phyloP scores from a whole-genome alignment of 1,140 invertebrate species.

The Drosophila neocordata region DNA sequence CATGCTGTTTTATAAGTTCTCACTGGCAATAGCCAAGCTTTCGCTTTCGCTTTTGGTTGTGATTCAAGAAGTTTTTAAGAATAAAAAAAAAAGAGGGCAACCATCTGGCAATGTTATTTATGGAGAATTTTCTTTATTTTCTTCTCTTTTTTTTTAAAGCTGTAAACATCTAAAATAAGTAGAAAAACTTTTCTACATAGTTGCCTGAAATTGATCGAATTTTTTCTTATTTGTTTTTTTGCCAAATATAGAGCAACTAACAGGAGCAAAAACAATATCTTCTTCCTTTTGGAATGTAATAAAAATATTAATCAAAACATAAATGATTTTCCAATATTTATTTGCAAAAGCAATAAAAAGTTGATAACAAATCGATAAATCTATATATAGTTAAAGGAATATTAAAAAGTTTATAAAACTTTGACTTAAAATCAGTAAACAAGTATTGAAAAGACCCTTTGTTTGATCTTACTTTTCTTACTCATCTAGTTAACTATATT shows the following conservation, averaged over 20 bases:
- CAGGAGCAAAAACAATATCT: no score
- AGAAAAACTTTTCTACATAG: constrained; percentile 1
- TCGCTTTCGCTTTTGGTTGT: not conserved
- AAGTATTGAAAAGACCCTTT: no score
- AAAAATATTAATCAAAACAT: constrained; percentile 2
- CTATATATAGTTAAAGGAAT: no score
- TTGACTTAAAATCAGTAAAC: no score
- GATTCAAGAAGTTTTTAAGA: constrained; percentile 6
- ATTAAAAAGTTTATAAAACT: no score
- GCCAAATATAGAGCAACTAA: not conserved
- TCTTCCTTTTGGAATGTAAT: not conserved
- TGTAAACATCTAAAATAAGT: constrained; percentile 3
- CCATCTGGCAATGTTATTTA: not conserved
- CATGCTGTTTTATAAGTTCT: constrained; percentile 47
- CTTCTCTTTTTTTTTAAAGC: not conserved
- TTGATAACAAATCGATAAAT: not conserved
- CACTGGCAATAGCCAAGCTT: constrained; percentile 17
- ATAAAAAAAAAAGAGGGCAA: not conserved
- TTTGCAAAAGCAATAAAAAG: not conserved
- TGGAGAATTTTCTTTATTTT: not conserved
- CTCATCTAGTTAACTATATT: no score
- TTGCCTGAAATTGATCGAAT: not conserved
- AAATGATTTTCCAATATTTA: not conserved
- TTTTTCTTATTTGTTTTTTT: not conserved
- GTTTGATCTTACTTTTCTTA: no score